A percentile compares a stretch with the other conserved stretches of the same genome.
These are phyloP conservation scores for Caenorhabditis sulstoni DNA, from an alignment of 2,888 invertebrate genomes.

Conservation along the genomic window DNA sequence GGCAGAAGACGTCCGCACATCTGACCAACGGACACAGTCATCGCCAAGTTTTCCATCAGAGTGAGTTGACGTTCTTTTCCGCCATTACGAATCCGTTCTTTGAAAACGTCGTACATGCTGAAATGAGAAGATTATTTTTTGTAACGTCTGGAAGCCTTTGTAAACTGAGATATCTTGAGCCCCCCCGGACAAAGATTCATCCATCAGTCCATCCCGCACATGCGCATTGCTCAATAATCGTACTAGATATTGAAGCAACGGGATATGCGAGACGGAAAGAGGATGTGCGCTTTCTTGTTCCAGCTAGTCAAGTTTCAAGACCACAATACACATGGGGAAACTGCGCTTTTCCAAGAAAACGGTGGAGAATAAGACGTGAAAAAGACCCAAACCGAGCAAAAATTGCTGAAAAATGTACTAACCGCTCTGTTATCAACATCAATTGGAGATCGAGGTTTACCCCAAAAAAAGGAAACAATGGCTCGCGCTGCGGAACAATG, in stretches of 20 bases:
- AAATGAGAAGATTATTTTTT: constrained; percentile 2
- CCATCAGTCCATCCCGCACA: constrained; percentile 61
- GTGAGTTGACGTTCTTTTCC: constrained; percentile 26
- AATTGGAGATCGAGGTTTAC: constrained; percentile 30
- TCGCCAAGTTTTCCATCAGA: constrained; percentile 40
- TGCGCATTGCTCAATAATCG: constrained; percentile 66
- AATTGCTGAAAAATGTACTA: constrained; percentile 7
- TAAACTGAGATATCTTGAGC: background rate
- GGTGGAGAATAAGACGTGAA: background rate
- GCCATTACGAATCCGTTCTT: constrained; percentile 24
- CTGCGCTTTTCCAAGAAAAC: constrained; percentile 29
- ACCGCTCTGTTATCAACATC: constrained; percentile 52
- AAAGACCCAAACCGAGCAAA: background rate
- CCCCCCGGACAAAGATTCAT: constrained; percentile 14
- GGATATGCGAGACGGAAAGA: constrained; percentile 54
- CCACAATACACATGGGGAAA: constrained; percentile 41
- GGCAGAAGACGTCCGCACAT: constrained; percentile 44
- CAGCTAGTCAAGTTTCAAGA: constrained; percentile 36
- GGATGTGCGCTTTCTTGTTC: constrained; percentile 33
- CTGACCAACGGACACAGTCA: constrained; percentile 15
- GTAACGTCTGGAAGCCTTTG: background rate
- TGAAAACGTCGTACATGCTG: constrained; percentile 56
- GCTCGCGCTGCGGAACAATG: constrained; percentile 37
- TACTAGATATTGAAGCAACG: constrained; percentile 49
- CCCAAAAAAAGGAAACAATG: constrained; percentile 49